Conservation (phyloP, 1,140 invertebrate genomes). For the Dreissena polymorpha region DNA sequence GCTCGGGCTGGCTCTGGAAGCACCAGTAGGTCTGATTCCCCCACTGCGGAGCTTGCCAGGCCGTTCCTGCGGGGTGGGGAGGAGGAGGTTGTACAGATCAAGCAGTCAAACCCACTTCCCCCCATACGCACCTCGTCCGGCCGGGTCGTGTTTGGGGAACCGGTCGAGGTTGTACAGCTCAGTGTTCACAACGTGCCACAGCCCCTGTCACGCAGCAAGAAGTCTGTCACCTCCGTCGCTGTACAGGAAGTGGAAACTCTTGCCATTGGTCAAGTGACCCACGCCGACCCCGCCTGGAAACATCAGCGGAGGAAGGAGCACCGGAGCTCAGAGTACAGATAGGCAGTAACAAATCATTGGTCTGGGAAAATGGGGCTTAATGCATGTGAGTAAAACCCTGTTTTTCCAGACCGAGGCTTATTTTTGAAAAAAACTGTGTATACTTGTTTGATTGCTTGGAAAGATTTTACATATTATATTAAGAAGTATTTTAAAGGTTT, state of each 20-base stretch:
- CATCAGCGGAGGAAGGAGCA: conserved; percentile 61
- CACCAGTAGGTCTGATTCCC: conserved; percentile 64
- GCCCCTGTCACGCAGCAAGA: conserved; percentile 41
- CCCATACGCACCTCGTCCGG: conserved; percentile 61
- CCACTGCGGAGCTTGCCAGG: conserved; percentile 59
- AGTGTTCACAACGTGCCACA: conserved; percentile 57
- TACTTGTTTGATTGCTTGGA: too few relatives aligned
- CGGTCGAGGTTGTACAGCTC: conserved; percentile 47
- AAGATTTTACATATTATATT: too few relatives aligned
- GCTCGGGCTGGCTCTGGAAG: conserved; percentile 38
- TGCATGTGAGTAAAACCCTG: too few relatives aligned
- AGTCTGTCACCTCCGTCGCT: conserved; percentile 31
- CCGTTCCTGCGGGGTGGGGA: conserved; percentile 61
- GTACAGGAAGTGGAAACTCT: conserved; percentile 65
- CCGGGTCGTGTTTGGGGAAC: conserved; percentile 17
- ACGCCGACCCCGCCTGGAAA: conserved; percentile 57
- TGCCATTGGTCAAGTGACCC: conserved; percentile 64
- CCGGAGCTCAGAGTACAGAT: conserved; percentile 67
- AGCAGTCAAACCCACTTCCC: conserved; percentile 60
- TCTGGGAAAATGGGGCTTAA: too few relatives aligned
- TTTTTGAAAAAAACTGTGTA: too few relatives aligned
- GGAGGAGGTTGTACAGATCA: conserved; percentile 49
- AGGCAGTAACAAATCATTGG: background rate
- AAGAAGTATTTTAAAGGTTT: too few relatives aligned
- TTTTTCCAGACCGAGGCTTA: too few relatives aligned